A percentile compares a stretch with the other conserved stretches of the same genome.
Evolutionary conservation across 2,888 invertebrate species (phyloP).

Genomic region (Girardia tigrina): DNA sequence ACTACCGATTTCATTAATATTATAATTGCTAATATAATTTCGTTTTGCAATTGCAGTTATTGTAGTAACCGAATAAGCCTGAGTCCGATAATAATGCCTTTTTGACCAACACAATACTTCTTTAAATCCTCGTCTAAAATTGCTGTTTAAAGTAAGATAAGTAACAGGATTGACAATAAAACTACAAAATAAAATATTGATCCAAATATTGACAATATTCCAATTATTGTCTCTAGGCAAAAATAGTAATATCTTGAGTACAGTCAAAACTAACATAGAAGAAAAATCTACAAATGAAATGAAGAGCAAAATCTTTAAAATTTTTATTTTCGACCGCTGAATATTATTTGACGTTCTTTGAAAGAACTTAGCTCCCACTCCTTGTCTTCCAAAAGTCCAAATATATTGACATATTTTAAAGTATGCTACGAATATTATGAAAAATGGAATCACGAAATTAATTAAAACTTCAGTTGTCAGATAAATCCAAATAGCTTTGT

Average conservation of each 20-base stretch:
- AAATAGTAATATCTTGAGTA: background rate
- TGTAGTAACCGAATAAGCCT: conserved; percentile 45
- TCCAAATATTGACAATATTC: background rate
- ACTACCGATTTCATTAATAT: background rate
- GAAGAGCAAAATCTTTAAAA: conserved; percentile 45
- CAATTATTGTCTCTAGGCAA: background rate
- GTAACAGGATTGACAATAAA: conserved; percentile 42
- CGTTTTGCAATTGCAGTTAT: conserved; percentile 43
- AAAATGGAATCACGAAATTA: conserved; percentile 40
- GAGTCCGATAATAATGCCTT: conserved; percentile 45
- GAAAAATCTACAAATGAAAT: conserved; percentile 39
- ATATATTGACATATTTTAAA: conserved; percentile 41
- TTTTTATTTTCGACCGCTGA: conserved; percentile 45
- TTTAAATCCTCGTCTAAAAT: conserved; percentile 47
- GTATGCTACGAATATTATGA: conserved; percentile 40
- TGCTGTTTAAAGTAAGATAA: conserved; percentile 45
- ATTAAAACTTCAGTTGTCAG: conserved; percentile 38
- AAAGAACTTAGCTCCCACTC: conserved; percentile 39
- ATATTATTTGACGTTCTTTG: conserved; percentile 43
- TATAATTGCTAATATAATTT: conserved; percentile 40
- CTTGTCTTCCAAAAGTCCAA: conserved; percentile 40
- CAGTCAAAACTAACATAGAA: conserved; percentile 34
- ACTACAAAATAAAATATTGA: conserved; percentile 38
- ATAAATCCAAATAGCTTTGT: background rate
- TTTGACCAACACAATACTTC: conserved; percentile 47